These are phyloP conservation scores for Octodonta nipae DNA, from an alignment of 2,888 invertebrate genomes.

Conservation along the genomic window DNA sequence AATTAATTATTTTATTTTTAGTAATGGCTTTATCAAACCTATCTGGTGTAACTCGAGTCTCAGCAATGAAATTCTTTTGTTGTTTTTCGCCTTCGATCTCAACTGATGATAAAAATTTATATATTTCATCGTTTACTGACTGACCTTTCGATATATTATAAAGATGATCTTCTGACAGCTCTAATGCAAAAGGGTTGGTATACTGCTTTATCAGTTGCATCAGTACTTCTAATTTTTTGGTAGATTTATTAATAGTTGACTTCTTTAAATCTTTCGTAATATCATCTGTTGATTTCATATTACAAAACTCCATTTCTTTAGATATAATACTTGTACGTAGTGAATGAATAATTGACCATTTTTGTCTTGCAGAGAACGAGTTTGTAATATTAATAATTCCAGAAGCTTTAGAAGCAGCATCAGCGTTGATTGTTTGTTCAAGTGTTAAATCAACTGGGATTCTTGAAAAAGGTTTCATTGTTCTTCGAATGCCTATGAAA, in stretches of 20 bases:
- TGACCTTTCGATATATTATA: conserved; percentile 19
- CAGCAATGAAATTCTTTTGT: conserved; percentile 12
- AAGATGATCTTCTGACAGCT: conserved; percentile 14
- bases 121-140: conserved; percentile 14
- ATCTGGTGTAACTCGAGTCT: conserved; percentile 12
- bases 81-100: conserved; percentile 16
- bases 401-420: conserved; percentile 12
- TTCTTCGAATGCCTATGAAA: too few species aligned
- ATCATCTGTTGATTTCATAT: conserved; percentile 12
- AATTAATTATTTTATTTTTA: conserved; percentile 18
- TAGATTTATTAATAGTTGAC: conserved; percentile 11
- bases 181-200: conserved; percentile 16
- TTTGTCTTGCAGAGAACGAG: conserved; percentile 16
- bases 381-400: conserved; percentile 17
- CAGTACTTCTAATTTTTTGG: conserved; percentile 11
- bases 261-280: conserved; percentile 14
- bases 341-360: conserved; percentile 15
- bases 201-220: conserved; percentile 13
- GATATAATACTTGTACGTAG: conserved; percentile 14
- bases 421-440: conserved; percentile 14
- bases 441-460: conserved; percentile 16
- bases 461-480: conserved; percentile 15
- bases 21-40: conserved; percentile 19
- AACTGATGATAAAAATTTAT: conserved; percentile 17
- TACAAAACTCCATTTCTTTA: conserved; percentile 7